Conservation (phyloP, 2,797 vertebrate species). For the Manis crassicaudata region DNA sequence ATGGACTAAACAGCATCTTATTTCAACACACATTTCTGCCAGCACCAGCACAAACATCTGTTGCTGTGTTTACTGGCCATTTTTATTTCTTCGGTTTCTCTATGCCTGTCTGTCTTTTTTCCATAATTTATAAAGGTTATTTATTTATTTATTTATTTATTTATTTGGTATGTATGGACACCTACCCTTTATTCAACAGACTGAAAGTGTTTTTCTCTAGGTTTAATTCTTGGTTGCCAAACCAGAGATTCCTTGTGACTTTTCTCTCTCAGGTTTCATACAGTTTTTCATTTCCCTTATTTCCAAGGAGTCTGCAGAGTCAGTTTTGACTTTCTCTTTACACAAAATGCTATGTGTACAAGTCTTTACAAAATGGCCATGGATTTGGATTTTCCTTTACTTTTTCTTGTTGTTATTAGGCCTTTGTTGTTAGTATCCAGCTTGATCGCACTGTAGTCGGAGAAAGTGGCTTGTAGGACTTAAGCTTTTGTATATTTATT, state of each 20-base stretch:
- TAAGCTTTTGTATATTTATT: background rate
- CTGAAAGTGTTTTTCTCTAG: background rate
- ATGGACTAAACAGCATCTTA: background rate
- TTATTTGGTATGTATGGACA: background rate
- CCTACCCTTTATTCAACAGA: background rate
- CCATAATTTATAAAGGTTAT: background rate
- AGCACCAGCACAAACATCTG: background rate
- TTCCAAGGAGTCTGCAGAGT: background rate
- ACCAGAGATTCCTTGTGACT: background rate
- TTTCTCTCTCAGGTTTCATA: background rate
- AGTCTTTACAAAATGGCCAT: background rate
- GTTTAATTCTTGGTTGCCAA: background rate
- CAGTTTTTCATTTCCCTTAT: background rate
- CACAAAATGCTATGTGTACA: background rate
- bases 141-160: background rate
- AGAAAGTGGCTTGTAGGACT: background rate
- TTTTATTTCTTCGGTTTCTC: conserved; percentile 8
- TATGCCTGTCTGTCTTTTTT: background rate
- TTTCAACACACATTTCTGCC: background rate
- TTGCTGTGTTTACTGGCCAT: background rate
- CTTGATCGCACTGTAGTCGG: background rate
- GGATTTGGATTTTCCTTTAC: background rate
- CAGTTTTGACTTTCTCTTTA: background rate
- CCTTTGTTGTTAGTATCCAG: background rate
- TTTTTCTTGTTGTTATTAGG: background rate